Evolutionary conservation across 2,113 vertebrate species (phyloP).

Genomic region (Platysternon megacephalum): DNA sequence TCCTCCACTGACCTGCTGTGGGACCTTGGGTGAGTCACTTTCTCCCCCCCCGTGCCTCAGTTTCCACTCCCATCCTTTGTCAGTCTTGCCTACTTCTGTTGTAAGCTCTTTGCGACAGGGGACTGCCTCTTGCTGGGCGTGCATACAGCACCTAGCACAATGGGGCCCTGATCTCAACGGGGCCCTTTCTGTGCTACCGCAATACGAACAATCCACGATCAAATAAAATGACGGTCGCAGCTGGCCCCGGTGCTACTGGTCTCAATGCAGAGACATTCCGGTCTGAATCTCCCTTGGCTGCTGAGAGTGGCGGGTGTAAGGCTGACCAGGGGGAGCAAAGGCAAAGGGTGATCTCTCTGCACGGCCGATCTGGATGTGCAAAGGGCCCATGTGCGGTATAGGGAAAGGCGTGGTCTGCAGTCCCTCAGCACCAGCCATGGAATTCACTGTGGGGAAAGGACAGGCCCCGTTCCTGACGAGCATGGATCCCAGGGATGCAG

Average conservation of each 20-base stretch:
- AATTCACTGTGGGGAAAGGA: neutral
- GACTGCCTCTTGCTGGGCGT: neutral
- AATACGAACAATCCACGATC: neutral
- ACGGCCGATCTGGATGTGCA: no score
- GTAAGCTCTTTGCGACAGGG: neutral
- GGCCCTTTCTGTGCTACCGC: neutral
- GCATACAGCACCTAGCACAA: neutral
- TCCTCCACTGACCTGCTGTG: neutral
- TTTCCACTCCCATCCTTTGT: neutral
- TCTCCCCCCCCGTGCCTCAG: neutral
- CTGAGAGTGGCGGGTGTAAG: neutral
- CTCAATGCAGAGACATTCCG: neutral
- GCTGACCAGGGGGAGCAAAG: rapidly evolving
- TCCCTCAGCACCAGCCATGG: neutral
- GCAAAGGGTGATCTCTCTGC: no score
- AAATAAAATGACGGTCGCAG: neutral
- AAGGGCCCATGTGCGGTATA: neutral
- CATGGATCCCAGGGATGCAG: neutral
- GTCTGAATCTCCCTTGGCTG: neutral
- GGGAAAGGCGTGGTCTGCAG: neutral
- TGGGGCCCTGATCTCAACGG: neutral
- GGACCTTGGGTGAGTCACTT: neutral
- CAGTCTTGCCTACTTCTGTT: neutral
- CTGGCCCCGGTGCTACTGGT: no score
- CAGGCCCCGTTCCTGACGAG: neutral